Percentiles rank a stretch among this genome's conserved stretches.
These are phyloP conservation scores for Karalla daura DNA, from an alignment of 2,797 vertebrate species.

Conservation along the genomic window DNA sequence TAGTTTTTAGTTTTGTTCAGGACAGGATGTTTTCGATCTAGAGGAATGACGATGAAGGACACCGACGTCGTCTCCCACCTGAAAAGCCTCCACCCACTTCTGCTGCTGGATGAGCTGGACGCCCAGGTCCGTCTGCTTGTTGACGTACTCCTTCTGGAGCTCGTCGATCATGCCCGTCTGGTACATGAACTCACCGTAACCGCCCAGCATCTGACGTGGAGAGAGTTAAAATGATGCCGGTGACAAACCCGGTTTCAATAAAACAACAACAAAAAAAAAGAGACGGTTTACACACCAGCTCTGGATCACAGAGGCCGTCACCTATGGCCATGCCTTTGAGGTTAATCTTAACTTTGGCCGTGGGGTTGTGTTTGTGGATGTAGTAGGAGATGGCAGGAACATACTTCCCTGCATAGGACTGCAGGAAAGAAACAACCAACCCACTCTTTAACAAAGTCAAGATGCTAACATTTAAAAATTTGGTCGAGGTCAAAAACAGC, in stretches of 20 bases:
- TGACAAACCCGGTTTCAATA: too few relatives aligned
- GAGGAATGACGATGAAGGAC: background rate
- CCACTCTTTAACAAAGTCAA: too few relatives aligned
- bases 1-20: too few relatives aligned
- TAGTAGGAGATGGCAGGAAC: slow-evolving; percentile 86
- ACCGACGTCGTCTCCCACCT: slow-evolving; percentile 63
- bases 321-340: slow-evolving; percentile 88
- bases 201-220: slow-evolving; percentile 78
- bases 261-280: too few relatives aligned
- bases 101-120: slow-evolving; percentile 83
- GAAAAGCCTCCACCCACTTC: slow-evolving; percentile 86
- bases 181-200: slow-evolving; percentile 85
- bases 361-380: slow-evolving; percentile 87
- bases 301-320: slow-evolving; percentile 88
- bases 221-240: background rate
- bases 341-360: slow-evolving; percentile 83
- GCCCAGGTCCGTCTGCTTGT: slow-evolving; percentile 78
- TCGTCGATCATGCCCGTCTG: slow-evolving; percentile 82
- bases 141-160: slow-evolving; percentile 75
- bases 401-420: slow-evolving; percentile 90
- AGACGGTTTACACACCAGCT: slow-evolving; percentile 83
- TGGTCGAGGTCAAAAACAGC: too few relatives aligned
- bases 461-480: too few relatives aligned
- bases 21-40: too few relatives aligned
- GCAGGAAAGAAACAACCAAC: too few relatives aligned